These are phyloP conservation scores for Sesia bembeciformis DNA, from an alignment of 2,888 invertebrate species.

Conservation along the genomic window DNA sequence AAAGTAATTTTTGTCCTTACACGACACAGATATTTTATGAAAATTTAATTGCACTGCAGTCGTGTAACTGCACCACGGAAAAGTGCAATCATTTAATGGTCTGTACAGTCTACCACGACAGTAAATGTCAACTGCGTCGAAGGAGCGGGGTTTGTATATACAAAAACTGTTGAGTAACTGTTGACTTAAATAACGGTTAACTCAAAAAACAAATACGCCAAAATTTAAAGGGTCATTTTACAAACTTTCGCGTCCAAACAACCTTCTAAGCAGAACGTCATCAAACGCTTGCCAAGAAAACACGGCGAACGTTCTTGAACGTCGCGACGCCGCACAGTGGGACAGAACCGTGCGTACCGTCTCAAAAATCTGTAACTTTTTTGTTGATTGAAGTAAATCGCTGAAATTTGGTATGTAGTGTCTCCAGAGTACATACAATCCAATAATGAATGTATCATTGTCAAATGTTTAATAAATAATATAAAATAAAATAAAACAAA, in stretches of 20 bases:
- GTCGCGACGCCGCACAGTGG: too few relatives aligned
- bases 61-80: neutral
- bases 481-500: too few relatives aligned
- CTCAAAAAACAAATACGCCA: neutral
- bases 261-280: neutral
- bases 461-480: too few relatives aligned
- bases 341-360: too few relatives aligned
- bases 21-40: neutral
- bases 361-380: too few relatives aligned
- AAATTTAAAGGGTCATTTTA: neutral
- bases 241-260: neutral
- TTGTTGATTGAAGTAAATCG: too few relatives aligned
- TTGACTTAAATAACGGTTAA: too few relatives aligned
- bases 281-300: constrained; percentile 17
- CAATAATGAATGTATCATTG: too few relatives aligned
- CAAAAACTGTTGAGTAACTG: neutral
- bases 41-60: neutral
- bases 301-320: constrained; percentile 21
- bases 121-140: neutral
- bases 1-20: too few relatives aligned
- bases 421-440: too few relatives aligned
- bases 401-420: too few relatives aligned
- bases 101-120: too few relatives aligned
- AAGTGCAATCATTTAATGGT: neutral
- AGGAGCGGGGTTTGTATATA: neutral